A percentile compares a stretch with the other conserved stretches of the same genome.
Evolutionary conservation across 2,888 invertebrate species (phyloP).

Genomic region (Taenaris catops): DNA sequence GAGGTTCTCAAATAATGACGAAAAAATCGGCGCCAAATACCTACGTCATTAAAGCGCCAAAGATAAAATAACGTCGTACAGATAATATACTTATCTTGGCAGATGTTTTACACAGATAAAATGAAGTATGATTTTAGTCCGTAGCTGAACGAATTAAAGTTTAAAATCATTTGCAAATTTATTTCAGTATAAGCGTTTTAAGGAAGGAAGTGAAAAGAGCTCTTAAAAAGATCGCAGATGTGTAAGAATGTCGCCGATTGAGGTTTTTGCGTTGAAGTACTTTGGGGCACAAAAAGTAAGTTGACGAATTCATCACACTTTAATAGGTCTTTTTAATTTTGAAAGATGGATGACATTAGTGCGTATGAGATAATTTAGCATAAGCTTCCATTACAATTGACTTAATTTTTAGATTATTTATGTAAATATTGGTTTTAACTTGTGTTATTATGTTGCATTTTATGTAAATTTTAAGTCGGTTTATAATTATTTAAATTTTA

Average conservation of each 20-base stretch:
- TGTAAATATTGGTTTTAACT: no score
- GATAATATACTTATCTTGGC: slow-evolving; percentile 43
- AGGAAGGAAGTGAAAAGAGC: slow-evolving; percentile 33
- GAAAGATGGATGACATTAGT: no score
- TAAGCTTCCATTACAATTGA: no score
- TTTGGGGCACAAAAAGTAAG: slow-evolving; percentile 6
- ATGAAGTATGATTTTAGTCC: slow-evolving; percentile 10
- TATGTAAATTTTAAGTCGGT: no score
- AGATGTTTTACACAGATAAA: slow-evolving; percentile 39
- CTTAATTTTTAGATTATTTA: no score
- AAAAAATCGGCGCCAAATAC: slow-evolving; percentile 53
- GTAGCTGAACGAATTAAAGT: slow-evolving; percentile 8
- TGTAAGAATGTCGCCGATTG: slow-evolving; percentile 20
- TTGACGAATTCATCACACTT: slow-evolving; percentile 5
- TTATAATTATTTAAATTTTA: no score
- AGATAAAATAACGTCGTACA: slow-evolving; percentile 43
- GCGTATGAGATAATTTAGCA: no score
- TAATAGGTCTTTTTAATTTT: slow-evolving; percentile 1
- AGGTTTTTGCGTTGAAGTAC: slow-evolving; percentile 17
- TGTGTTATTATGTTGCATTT: no score
- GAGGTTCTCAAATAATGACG: slow-evolving; percentile 40
- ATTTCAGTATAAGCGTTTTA: slow-evolving; percentile 16
- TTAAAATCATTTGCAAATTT: slow-evolving; percentile 7
- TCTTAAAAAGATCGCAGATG: slow-evolving; percentile 26
- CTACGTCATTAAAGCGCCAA: slow-evolving; percentile 45